Percentiles rank a stretch among this genome's conserved stretches.
phyloP scores from a whole-genome alignment of 2,888 invertebrate species.

The Hoplodrina ambigua region DNA sequence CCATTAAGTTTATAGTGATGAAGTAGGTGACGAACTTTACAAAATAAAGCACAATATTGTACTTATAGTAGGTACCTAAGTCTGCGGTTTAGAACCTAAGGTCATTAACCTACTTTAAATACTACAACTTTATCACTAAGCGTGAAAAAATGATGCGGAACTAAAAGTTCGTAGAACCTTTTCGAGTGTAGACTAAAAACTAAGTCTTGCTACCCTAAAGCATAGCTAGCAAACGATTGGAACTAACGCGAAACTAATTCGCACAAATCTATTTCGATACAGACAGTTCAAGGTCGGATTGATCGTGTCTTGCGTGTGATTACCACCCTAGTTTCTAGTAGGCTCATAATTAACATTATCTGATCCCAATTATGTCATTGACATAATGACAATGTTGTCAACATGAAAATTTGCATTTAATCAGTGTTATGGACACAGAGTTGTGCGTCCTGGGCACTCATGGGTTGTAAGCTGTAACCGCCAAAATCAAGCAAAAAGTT shows the following conservation, averaged over 20 bases:
- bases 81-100: background rate
- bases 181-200: slow-evolving; percentile 10
- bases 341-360: slow-evolving; percentile 23
- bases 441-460: no score
- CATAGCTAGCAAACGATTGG: slow-evolving; percentile 23
- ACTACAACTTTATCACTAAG: slow-evolving; percentile 10
- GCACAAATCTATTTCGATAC: slow-evolving; percentile 67
- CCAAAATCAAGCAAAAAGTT: background rate
- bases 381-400: slow-evolving; percentile 8
- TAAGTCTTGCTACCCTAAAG: slow-evolving; percentile 25
- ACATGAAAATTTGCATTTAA: slow-evolving; percentile 20
- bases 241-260: slow-evolving; percentile 38
- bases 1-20: background rate
- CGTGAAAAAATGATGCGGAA: slow-evolving; percentile 19
- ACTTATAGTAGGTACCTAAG: no score
- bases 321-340: slow-evolving; percentile 20
- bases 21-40: background rate
- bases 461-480: no score
- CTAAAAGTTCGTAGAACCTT: slow-evolving; percentile 37
- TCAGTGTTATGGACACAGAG: background rate
- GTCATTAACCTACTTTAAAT: slow-evolving; percentile 18
- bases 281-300: slow-evolving; percentile 62
- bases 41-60: no score
- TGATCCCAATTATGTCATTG: slow-evolving; percentile 31
- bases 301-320: slow-evolving; percentile 37